These are phyloP conservation scores for Alviniconcha marisindica DNA, from an alignment of 1,140 invertebrate species.

Conservation along the genomic window DNA sequence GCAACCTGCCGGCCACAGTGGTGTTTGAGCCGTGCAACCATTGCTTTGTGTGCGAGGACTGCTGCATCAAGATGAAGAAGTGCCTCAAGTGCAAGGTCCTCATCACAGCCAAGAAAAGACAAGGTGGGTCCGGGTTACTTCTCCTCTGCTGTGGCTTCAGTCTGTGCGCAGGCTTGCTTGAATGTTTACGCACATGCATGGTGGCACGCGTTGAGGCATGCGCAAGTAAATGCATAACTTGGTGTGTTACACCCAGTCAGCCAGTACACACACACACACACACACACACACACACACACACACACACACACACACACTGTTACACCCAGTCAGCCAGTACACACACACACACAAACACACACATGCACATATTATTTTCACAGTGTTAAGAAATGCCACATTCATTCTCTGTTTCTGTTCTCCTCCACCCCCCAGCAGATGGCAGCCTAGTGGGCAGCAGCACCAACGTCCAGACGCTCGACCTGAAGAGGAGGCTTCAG, in stretches of 20 bases:
- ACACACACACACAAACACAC: too few relatives aligned
- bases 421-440: constrained; percentile 31
- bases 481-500: constrained; percentile 89
- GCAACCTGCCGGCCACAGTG: constrained; percentile 81
- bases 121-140: neutral
- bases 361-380: too few relatives aligned
- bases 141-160: too few relatives aligned
- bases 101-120: constrained; percentile 78
- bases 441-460: constrained; percentile 20
- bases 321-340: too few relatives aligned
- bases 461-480: constrained; percentile 71
- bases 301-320: too few relatives aligned
- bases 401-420: neutral
- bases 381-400: neutral
- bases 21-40: constrained; percentile 87
- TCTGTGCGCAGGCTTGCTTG: too few relatives aligned
- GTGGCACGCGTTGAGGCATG: too few relatives aligned
- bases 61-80: constrained; percentile 87
- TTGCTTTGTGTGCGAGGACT: constrained; percentile 86
- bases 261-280: too few relatives aligned
- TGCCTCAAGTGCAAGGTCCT: constrained; percentile 83
- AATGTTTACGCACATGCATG: too few relatives aligned
- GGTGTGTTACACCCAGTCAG: too few relatives aligned
- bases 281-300: too few relatives aligned
- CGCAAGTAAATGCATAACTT: too few relatives aligned